Evolutionary conservation across 2,888 invertebrate species (phyloP), one percentile per base, ranked within the genome.

Genomic region (Campoplex capitator): DNA sequence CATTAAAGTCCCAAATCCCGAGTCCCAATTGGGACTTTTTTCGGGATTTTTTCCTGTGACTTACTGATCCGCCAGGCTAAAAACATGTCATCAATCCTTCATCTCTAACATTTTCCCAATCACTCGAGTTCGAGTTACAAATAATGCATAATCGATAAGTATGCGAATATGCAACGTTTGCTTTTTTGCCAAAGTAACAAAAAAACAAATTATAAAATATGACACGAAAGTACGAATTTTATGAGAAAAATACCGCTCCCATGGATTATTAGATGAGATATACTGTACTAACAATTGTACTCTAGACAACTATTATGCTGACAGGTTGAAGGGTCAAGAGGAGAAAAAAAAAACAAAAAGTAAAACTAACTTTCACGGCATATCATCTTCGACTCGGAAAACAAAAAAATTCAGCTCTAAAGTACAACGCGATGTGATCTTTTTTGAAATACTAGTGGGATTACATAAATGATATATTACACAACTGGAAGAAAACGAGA

Each of bases 361-460:
- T 74, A 77, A 70, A 56, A 70, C 23, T 77, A 58, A 88, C 65
- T 56, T 45, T 74, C 79, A 58, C 67, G 82, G 77, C 88, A 88
- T 89, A 88, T 89, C 89, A 85, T 76, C 77, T 77, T 81, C 62
- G 54, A 85, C 82, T 85, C 84, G 58, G 68, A 81, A 83, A 56
- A 58, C 54, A 65, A 68, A 65, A 16, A 38, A 32, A 56, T 74
- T 77, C 78, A 87, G 87, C 84, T 81, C 86, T 88, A 89, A 79
- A 88, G 86, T 88, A 88, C 87, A 89, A 87, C 82, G 78, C 80
- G 83, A 81, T 82, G 87, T 88, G 85, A 88, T 85, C 82, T 86
- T 88, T 85, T 84, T 79, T 65, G 82, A 84, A 83, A 83, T 84
- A 82, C 71, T 71, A 82, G 38, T 79, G 58, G 51, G 67, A 35